Evolutionary conservation across 2,797 vertebrate species (phyloP).

Genomic region (Microchirus variegatus): DNA sequence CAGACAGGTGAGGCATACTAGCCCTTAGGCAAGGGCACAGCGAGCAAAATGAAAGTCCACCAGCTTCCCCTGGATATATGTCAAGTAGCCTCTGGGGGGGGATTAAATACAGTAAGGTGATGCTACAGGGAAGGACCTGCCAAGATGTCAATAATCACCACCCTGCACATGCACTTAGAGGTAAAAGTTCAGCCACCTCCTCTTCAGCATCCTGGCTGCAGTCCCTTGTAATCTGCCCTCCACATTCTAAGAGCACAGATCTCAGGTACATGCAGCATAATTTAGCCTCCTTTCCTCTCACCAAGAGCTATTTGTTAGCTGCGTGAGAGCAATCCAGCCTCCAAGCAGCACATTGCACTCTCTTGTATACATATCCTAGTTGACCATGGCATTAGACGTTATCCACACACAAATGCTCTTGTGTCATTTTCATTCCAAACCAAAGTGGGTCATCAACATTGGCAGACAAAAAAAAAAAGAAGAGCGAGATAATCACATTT

Average conservation of each 20-base stretch:
- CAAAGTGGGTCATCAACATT: slow-evolving; percentile 58
- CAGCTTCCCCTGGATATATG: slow-evolving; percentile 39
- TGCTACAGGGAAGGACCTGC: slow-evolving; percentile 46
- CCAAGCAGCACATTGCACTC: slow-evolving; percentile 3
- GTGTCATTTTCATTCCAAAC: slow-evolving; percentile 35
- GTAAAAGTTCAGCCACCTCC: slow-evolving; percentile 27
- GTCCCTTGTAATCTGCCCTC: slow-evolving; percentile 27
- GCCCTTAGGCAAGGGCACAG: slow-evolving; percentile 41
- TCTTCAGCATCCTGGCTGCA: slow-evolving; percentile 3
- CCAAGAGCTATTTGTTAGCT: slow-evolving; percentile 34
- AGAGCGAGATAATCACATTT: slow-evolving; percentile 17
- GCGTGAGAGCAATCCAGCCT: slow-evolving; percentile 19
- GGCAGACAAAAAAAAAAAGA: slow-evolving; percentile 43
- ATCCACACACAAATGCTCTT: slow-evolving; percentile 35
- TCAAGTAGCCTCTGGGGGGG: slow-evolving; percentile 36
- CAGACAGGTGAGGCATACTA: slow-evolving; percentile 37
- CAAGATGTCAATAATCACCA: slow-evolving; percentile 48
- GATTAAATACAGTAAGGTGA: slow-evolving; percentile 42
- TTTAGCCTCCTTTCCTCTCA: slow-evolving; percentile 37
- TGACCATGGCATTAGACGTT: slow-evolving; percentile 16
- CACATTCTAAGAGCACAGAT: slow-evolving; percentile 30
- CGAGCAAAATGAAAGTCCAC: slow-evolving; percentile 22
- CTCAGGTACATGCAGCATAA: slow-evolving; percentile 17
- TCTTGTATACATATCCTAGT: slow-evolving; percentile 20
- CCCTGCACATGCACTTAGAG: slow-evolving; percentile 11